Conservation (phyloP, 2,888 invertebrate species). For the Troides helena region DNA sequence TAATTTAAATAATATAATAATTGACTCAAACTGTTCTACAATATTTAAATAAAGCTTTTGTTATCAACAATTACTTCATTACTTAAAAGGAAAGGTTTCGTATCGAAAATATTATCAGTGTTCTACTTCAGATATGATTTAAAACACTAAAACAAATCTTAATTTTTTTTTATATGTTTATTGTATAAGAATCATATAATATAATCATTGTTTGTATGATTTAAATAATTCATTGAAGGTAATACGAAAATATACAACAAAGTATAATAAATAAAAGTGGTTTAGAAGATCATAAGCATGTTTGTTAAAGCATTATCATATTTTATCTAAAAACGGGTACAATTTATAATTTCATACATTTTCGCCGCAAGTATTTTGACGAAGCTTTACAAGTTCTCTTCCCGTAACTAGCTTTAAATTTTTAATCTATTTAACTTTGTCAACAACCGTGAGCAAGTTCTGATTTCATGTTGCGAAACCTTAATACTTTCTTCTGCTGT, state of each 20-base stretch:
- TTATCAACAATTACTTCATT: too few species aligned
- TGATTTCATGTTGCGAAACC: conserved; percentile 3
- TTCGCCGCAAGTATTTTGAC: not conserved
- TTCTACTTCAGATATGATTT: too few species aligned
- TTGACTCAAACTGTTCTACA: too few species aligned
- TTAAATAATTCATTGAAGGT: not conserved
- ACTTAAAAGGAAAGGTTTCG: too few species aligned
- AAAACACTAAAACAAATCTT: too few species aligned
- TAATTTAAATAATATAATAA: too few species aligned
- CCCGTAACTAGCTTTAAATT: conserved; percentile 10
- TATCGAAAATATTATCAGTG: too few species aligned
- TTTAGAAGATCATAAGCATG: not conserved
- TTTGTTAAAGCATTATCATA: not conserved
- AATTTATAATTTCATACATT: not conserved
- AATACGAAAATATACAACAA: not conserved
- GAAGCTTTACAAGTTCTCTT: not conserved
- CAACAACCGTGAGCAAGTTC: conserved; percentile 2
- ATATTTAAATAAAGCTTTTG: too few species aligned
- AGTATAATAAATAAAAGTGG: not conserved
- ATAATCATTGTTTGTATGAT: too few species aligned
- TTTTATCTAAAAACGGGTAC: not conserved
- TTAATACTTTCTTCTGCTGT: not conserved
- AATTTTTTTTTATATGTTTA: too few species aligned
- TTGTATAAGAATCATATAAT: too few species aligned
- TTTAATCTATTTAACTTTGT: conserved; percentile 14